These are phyloP conservation scores for Acrobeloides nanus DNA, from an alignment of 2,888 invertebrate genomes.

Conservation along the genomic window DNA sequence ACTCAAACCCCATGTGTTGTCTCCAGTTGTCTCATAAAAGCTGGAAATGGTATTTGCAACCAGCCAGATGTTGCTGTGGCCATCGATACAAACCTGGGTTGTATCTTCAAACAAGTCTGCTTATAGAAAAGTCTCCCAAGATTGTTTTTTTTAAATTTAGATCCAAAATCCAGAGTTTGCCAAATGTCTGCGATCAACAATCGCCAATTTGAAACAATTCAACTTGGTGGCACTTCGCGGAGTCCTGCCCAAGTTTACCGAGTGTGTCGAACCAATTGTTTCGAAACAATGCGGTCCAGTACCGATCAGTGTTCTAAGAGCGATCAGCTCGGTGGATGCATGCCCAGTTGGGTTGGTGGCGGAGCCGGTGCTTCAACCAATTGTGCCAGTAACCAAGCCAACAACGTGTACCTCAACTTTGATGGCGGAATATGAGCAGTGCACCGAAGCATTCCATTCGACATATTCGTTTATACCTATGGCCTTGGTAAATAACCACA, in stretches of 20 bases:
- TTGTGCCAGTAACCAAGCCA: not conserved
- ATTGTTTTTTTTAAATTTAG: conserved; percentile 7
- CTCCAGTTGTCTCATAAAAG: conserved; percentile 43
- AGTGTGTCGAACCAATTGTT: conserved; percentile 45
- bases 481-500: conserved; percentile 20
- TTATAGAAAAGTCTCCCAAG: too few relatives aligned
- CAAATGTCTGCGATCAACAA: conserved; percentile 44
- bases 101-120: conserved; percentile 34
- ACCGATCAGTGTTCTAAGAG: conserved; percentile 34
- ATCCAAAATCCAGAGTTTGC: conserved; percentile 42
- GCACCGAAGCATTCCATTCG: conserved; percentile 1
- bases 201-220: conserved; percentile 46
- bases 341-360: conserved; percentile 19
- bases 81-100: conserved; percentile 44
- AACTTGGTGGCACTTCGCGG: conserved; percentile 34
- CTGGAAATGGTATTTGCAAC: conserved; percentile 44
- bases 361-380: conserved; percentile 1
- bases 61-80: conserved; percentile 43
- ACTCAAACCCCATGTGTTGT: conserved; percentile 30
- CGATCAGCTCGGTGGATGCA: conserved; percentile 22
- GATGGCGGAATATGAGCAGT: not conserved
- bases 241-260: conserved; percentile 44
- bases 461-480: conserved; percentile 11
- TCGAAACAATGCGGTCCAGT: conserved; percentile 40
- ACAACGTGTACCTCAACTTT: conserved; percentile 7